Conservation (phyloP, 1,140 invertebrate species). For the Berghia stephanieae region DNA sequence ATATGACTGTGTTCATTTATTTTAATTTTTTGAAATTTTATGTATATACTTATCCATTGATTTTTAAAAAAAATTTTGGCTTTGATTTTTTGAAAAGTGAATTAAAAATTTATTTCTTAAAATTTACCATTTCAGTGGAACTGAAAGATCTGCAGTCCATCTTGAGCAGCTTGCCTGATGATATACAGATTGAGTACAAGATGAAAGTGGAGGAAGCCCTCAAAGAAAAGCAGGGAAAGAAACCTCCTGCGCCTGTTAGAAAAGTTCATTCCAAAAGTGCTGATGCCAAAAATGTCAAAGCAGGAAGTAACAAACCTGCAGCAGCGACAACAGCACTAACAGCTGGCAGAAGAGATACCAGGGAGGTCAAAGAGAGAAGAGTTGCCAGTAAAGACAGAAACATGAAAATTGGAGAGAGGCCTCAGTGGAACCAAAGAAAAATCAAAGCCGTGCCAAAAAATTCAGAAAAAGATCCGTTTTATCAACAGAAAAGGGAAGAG, state of each 20-base stretch:
- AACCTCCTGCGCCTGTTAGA: not conserved
- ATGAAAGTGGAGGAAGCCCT: conserved; percentile 26
- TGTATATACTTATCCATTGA: no score
- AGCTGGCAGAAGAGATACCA: conserved; percentile 23
- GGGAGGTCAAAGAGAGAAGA: conserved; percentile 48
- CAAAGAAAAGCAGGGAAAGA: conserved; percentile 16
- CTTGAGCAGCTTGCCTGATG: conserved; percentile 35
- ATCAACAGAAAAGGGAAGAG: conserved; percentile 47
- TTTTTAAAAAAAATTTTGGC: no score
- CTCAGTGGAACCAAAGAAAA: conserved; percentile 58
- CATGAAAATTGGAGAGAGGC: conserved; percentile 15
- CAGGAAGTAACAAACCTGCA: not conserved
- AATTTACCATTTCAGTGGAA: conserved; percentile 36
- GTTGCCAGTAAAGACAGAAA: conserved; percentile 41
- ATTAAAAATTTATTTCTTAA: no score
- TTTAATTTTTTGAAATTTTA: no score
- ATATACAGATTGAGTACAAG: conserved; percentile 52
- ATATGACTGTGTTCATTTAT: no score
- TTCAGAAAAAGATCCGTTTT: conserved; percentile 62
- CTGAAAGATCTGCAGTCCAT: conserved; percentile 28
- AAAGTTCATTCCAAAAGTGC: conserved; percentile 26
- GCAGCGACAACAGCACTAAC: not conserved
- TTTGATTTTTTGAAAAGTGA: no score
- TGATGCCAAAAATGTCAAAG: not conserved
- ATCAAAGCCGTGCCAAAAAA: conserved; percentile 51